Evolutionary conservation across 2,113 vertebrate species (phyloP), one percentile per base, ranked within the genome.

Genomic region (Platanista minor): DNA sequence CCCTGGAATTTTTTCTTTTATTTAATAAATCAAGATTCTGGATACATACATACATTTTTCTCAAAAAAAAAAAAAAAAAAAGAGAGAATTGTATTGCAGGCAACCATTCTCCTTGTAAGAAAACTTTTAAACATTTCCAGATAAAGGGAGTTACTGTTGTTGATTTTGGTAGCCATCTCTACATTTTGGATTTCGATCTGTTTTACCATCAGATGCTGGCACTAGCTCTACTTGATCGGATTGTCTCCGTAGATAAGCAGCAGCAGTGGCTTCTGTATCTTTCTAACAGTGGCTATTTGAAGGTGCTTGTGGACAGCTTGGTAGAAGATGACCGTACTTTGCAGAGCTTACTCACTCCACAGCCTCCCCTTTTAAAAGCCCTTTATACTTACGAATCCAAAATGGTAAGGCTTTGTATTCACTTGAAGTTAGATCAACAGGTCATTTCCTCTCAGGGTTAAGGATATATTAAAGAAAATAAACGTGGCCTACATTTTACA

Each of bases 331-430:
- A 99, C 25, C 97, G 46, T 0, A 99, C 99, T 75, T 98, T 99
- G 43, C 99, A 99, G 98, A 99, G 98, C 90, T 98, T 99, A 62
- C 99, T 99, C 23, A 98, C 98, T 0, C 99, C 99, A 36, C 99
- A 99, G 94, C 99, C 99, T 0, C 99, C 99, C 2, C 97, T 99
- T 13, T 98, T 99, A 91, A 99, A 99, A 98, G 99, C 99, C 0
- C 98, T 99, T 33, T 99, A 99, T 97, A 99, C 99, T 86, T 99
- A 99, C 0, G 99, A 99, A 96, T 99, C 99, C 98, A 99, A 99
- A 98, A 99, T 99, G 99, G 99, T 99, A 98, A 99, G 97, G 54
- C 59, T 75, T 43, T 8, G 3, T 81, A 11, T 64, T 49, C 25
- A 27, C 54, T 46, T 25, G 43, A 54, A 46, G 8, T 72, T 41